Base-by-base conservation (phyloP, 2,888 invertebrate genomes). In the Esperia sulphurella region DNA sequence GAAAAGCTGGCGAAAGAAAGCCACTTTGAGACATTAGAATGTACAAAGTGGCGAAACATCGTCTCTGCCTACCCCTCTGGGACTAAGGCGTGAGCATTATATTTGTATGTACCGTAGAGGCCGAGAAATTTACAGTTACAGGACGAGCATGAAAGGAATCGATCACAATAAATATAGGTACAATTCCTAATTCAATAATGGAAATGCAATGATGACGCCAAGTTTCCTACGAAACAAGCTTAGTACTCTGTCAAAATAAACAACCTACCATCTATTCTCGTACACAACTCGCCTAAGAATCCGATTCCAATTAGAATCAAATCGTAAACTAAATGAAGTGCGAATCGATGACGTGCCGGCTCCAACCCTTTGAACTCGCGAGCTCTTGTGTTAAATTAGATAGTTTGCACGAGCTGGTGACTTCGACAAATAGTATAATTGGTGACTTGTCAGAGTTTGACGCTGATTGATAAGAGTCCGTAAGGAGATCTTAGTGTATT, bases 251-350 rank as follows among this genome's bases (percentile, higher is more conserved):
- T 6, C 35, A 35, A n/a, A 39, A 13, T 39, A 14, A 14, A 14
- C 39, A 39, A 39, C 13, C 33, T 13, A 38, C 45, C 40, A 49
- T 61, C 58, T 66, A 66, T 67, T 67, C 63, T 61, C 52, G 63
- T 45, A 43, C 50, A 48, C 49, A 51, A 54, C 57, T 46, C 53
- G 52, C 69, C 21, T 3, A 68, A 71, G 71, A 71, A 78, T 75
- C 68, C 73, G 71, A 77, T 76, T 71, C 77, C 75, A 83, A 81
- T 80, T 80, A 78, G 74, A 70, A 73, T 72, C 74, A 75, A 75
- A 80, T 75, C 60, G 65, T 65, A 63, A 57, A 65, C 65, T 74
- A 77, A 79, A 80, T 79, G 80, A 75, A 68, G 76, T 81, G 79
- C 71, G 74, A 83, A 82, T 78, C 71, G 71, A 78, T 74, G 73